Evolutionary conservation across 2,113 vertebrate species (phyloP), one percentile per base, ranked within the genome.

Genomic region (Equus przewalskii): DNA sequence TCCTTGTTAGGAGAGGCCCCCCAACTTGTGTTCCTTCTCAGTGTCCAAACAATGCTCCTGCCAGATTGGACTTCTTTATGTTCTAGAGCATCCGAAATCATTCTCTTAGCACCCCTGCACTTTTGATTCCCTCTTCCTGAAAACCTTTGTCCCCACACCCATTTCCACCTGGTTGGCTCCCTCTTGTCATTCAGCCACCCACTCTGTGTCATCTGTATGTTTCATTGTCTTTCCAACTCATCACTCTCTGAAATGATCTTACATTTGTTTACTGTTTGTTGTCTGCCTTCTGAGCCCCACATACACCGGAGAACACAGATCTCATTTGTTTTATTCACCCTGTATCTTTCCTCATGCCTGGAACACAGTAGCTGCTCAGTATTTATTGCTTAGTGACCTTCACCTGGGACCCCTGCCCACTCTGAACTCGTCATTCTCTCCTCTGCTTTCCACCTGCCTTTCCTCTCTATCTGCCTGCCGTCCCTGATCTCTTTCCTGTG

Each of bases 201-300:
- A 46, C 58, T 54, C 16, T 76, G 14, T 69, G 73, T 73, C 78
- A 46, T 91, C 54, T 21, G 2, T 56, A 65, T 22, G 15, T 65
- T 46, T 72, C 79, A 1, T 67, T 69, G 8, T 93, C 79, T 67
- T 93, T 85, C 69, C 36, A 51, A 44, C 22, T 67, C 84, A 51
- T 88, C 51, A 11, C 33, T 96, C 46, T 92, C 89, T 65, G 64
- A 87, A 67, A 51, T 44, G n/a, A 84, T 64, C 92, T 80, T 76
- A 7, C 41, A 26, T 75, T 46, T 97, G 62, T 94, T 92, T 80
- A 44, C 36, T 83, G 18, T 75, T 90, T 91, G 46, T 51, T 89
- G 36, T 69, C 80, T 56, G 11, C 41, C 44, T 46, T 58, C 21
- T 21, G 11, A 8, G 8, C 12, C 10, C 58, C 18, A 76, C 15